Evolutionary conservation across 2,888 invertebrate species (phyloP), one percentile per base, ranked within the genome.

Genomic region (Sesia apiformis): DNA sequence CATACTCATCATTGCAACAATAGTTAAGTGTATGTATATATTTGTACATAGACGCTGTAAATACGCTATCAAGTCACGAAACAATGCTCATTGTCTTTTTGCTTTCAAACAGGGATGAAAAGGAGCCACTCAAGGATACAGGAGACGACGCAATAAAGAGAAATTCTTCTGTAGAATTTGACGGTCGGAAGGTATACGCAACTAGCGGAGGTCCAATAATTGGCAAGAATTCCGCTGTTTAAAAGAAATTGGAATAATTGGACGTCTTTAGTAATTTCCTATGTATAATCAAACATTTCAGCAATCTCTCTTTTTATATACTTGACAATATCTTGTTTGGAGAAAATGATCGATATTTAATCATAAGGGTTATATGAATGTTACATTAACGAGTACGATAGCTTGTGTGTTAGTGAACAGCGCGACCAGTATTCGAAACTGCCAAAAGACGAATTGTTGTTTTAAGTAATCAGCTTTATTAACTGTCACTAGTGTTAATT

Each of bases 151-250:
- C 92, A 55, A 87, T 93, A 64, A 94, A 93, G 70, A 93, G 94
- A 61, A 94, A 94, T 66, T 93, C 94, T 56, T 94, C 95, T 38
- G 93, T 95, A 38, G 95, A 96, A 74, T 96, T 94, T 74, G 96
- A 96, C 69, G 94, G 95, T 4, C 93, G 93, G 70, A 93, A 94
- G 66, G 95, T 95, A 42, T 94, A 95, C 71, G 94, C 96, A 49
- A 95, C 95, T 72, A 94, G 96, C 57, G 95, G 95, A 58, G 95
- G 95, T 57, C 94, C 93, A 66, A 93, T 96, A 67, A 95, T 96
- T 71, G 96, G 96, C 65, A 96, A 96, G 88, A 96, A 96, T 79
- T 96, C 96, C n/a, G 95, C 96, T 54, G 96, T 97, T 67, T 95
- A 91, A 82, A 64, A 51, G 53, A 54, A 39, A 51, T 23, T 23